Evolutionary conservation across 2,797 vertebrate species (phyloP), one percentile per base, ranked within the genome.

Genomic region (Hemitrygon akajei): DNA sequence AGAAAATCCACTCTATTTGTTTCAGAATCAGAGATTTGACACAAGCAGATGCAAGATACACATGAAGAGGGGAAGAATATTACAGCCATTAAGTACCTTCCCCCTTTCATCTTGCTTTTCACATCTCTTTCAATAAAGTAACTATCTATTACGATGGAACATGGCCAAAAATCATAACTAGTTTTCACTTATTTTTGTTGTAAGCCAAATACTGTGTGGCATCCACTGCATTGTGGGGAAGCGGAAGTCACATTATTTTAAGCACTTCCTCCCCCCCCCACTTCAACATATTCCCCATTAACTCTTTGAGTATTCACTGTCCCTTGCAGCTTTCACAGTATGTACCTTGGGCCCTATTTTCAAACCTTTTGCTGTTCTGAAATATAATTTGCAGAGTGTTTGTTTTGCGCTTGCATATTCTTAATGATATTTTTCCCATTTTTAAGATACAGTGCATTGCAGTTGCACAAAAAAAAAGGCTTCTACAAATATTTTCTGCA

Each of bases 391-490:
- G 40, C 91, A 93, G 71, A 76, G 71, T 34, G 73, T 93, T 93
- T 93, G 47, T 93, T 89, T 93, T 93, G 91, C 40, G 20, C 40
- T 93, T 93, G 91, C 91, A 56, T 47, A 11, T 11, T 56, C 30
- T 75, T 76, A 16, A 75, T 75, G 71, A 75, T 75, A 16, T 47
- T 93, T n/a, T 30, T 20, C 63, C 91, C 40, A 75, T 93, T 75
- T 37, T 56, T 69, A 27, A 69, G 69, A 27, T 37, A 75, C 7
- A 73, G 69, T 63, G 37, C 91, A 92, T 75, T 75, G 91, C 69
- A 75, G 71, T 93, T 76, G 71, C 91, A 93, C 71, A 93, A 93
- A 93, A 93, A 93, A 93, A 93, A 47, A 47, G 47, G 47, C 91
- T 76, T 76, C 71, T 93, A 71, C 91, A 93, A 93, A 93, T 71